These are phyloP conservation scores for Sardinella longiceps DNA, from an alignment of 2,797 vertebrate genomes.

Conservation along the genomic window DNA sequence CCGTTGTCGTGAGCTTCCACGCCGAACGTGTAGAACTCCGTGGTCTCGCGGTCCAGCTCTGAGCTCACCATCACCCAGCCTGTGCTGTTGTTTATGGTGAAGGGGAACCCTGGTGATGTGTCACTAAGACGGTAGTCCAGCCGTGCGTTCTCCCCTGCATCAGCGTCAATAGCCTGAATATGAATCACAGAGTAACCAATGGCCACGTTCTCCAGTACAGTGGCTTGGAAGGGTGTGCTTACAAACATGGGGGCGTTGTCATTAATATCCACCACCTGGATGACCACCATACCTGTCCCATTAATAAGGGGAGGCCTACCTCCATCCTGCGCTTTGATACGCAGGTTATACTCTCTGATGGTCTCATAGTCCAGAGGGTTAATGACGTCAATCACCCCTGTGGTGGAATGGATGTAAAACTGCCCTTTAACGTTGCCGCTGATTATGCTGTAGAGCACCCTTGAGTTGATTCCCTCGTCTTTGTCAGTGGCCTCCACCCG, in stretches of 20 bases:
- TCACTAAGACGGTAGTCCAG: constrained; percentile 88
- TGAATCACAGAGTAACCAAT: constrained; percentile 93
- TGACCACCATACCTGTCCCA: constrained; percentile 88
- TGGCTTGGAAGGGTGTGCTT: constrained; percentile 95
- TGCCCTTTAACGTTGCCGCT: constrained; percentile 95
- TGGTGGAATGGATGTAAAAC: constrained; percentile 93
- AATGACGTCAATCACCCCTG: constrained; percentile 89
- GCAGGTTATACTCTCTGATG: constrained; percentile 88
- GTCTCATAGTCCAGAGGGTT: constrained; percentile 94
- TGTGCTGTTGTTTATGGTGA: constrained; percentile 94
- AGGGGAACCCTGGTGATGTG: constrained; percentile 82
- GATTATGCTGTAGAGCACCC: constrained; percentile 94
- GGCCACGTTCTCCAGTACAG: constrained; percentile 90
- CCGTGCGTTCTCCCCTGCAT: constrained; percentile 90
- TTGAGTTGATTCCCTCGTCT: constrained; percentile 91
- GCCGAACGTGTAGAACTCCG: constrained; percentile 90
- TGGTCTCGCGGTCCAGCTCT: constrained; percentile 89
- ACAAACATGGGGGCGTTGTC: constrained; percentile 98
- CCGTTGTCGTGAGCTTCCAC: constrained; percentile 93
- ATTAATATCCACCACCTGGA: constrained; percentile 93
- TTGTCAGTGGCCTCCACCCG: constrained; percentile 90
- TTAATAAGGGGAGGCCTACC: constrained; percentile 95
- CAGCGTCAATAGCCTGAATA: constrained; percentile 93
- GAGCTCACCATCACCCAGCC: constrained; percentile 90
- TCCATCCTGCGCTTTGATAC: constrained; percentile 95